phyloP scores from a whole-genome alignment of 2,888 invertebrate genomes.

The Spodoptera picta region DNA sequence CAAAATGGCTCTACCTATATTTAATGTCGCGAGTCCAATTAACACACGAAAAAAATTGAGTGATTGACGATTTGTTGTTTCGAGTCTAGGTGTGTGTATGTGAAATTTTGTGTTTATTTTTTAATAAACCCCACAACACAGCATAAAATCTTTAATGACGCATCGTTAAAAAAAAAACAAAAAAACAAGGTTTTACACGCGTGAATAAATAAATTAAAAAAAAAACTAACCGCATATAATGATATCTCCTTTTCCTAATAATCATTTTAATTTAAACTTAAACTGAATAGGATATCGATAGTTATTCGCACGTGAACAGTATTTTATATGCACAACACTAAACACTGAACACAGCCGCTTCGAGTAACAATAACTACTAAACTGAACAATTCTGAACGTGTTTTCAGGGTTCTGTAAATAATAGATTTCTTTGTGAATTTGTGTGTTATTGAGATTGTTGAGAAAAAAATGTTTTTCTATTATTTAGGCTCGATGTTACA shows the following conservation, averaged over 20 bases:
- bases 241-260: constrained; percentile 48
- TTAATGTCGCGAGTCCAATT: too few relatives aligned
- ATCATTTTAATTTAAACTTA: constrained; percentile 30
- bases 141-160: too few relatives aligned
- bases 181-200: too few relatives aligned
- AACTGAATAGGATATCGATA: neutral
- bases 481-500: neutral
- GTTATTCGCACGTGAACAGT: constrained; percentile 17
- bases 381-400: constrained; percentile 17
- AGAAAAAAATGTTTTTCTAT: neutral
- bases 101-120: too few relatives aligned
- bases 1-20: too few relatives aligned
- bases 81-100: too few relatives aligned
- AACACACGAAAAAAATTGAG: too few relatives aligned
- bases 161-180: too few relatives aligned
- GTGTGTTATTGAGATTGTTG: too few relatives aligned
- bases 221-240: constrained; percentile 30
- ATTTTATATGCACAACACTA: constrained; percentile 24
- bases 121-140: too few relatives aligned
- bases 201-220: too few relatives aligned
- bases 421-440: neutral
- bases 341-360: constrained; percentile 42
- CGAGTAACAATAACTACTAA: constrained; percentile 24
- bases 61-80: too few relatives aligned
- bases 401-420: constrained; percentile 21